Evolutionary conservation across 2,888 invertebrate species (phyloP).

Genomic region (Dryocosmus kuriphilus): DNA sequence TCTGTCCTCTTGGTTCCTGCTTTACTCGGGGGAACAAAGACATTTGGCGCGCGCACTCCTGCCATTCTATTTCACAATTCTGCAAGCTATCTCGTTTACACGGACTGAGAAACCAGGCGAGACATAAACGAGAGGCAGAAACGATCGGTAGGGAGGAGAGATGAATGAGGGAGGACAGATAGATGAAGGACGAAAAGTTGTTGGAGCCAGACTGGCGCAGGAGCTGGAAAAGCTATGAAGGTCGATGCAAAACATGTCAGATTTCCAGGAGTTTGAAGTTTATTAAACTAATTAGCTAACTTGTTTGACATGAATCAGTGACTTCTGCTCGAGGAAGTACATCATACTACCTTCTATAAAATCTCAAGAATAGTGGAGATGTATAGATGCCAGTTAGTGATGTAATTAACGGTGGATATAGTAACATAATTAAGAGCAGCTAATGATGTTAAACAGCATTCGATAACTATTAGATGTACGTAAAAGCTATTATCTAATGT

Average conservation of each 20-base stretch:
- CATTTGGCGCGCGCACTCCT: constrained; percentile 42
- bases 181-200: neutral
- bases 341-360: neutral
- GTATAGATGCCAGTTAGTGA: neutral
- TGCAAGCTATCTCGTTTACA: constrained; percentile 30
- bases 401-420: neutral
- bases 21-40: constrained; percentile 40
- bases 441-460: constrained; percentile 24
- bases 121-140: constrained; percentile 35
- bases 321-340: neutral
- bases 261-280: neutral
- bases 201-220: constrained; percentile 1
- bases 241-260: constrained; percentile 5
- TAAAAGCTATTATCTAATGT: constrained; percentile 2
- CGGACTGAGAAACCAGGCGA: constrained; percentile 14
- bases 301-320: neutral
- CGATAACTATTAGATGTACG: constrained; percentile 13
- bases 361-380: neutral
- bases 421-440: neutral
- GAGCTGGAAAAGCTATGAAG: neutral
- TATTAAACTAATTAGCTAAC: constrained; percentile 10
- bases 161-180: neutral
- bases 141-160: constrained; percentile 6
- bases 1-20: constrained; percentile 41
- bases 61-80: constrained; percentile 19